phyloP scores from a whole-genome alignment of 2,888 invertebrate genomes.

The Eulithis testata region DNA sequence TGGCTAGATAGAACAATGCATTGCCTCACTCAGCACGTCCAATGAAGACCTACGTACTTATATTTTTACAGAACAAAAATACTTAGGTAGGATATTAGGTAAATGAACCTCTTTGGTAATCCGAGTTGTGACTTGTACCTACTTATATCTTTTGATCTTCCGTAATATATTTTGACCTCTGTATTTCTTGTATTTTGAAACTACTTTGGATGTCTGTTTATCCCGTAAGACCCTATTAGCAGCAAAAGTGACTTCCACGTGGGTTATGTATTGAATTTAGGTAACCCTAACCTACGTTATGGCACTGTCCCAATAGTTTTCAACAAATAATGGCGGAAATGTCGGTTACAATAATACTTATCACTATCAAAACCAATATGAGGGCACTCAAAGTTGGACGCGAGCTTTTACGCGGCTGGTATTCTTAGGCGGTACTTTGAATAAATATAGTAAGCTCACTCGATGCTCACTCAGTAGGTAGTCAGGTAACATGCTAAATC shows the following conservation, averaged over 20 bases:
- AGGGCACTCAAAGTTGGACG: no score
- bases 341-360: background rate
- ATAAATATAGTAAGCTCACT: background rate
- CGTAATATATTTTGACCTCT: background rate
- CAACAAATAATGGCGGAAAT: constrained; percentile 8
- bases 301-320: constrained; percentile 7
- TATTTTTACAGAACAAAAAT: no score
- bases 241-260: constrained; percentile 2
- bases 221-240: constrained; percentile 1
- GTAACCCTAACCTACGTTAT: constrained; percentile 7
- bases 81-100: no score
- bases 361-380: constrained; percentile 4
- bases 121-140: background rate
- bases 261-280: constrained; percentile 11
- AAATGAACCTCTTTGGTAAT: no score
- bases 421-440: background rate
- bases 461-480: no score
- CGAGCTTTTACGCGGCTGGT: no score
- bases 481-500: no score
- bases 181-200: background rate
- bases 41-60: no score
- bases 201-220: background rate
- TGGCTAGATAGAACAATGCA: no score
- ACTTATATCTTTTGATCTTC: background rate
- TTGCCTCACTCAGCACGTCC: no score